Evolutionary conservation across 2,113 vertebrate species (phyloP).

Genomic region (Corythaixoides concolor): DNA sequence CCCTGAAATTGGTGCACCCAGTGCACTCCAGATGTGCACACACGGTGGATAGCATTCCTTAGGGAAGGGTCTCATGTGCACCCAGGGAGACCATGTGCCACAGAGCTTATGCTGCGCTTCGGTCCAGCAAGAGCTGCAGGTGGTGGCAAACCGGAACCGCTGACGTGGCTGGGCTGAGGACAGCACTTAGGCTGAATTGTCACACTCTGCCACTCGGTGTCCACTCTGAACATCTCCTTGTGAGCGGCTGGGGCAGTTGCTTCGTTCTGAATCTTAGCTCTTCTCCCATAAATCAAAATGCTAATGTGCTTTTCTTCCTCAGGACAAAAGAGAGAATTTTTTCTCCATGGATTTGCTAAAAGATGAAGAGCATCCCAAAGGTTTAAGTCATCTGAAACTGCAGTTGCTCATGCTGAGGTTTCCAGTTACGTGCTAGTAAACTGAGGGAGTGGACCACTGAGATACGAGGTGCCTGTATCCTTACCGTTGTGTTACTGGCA

Average conservation of each 20-base stretch:
- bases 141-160: neutral
- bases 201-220: neutral
- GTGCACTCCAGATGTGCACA: rapidly evolving
- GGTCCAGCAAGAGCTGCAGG: neutral
- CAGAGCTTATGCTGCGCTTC: rapidly evolving
- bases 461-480: neutral
- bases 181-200: neutral
- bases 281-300: neutral
- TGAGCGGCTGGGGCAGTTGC: neutral
- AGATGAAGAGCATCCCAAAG: neutral
- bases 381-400: neutral
- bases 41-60: neutral
- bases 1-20: neutral
- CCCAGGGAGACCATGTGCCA: neutral
- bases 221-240: neutral
- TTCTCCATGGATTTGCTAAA: neutral
- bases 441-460: neutral
- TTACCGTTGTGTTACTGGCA: neutral
- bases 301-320: neutral
- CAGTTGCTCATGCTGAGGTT: neutral
- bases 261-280: rapidly evolving
- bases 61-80: neutral
- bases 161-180: neutral
- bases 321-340: neutral
- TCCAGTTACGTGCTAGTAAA: neutral